Evolutionary conservation across 2,888 invertebrate species (phyloP).

Genomic region (Acleris laterana): DNA sequence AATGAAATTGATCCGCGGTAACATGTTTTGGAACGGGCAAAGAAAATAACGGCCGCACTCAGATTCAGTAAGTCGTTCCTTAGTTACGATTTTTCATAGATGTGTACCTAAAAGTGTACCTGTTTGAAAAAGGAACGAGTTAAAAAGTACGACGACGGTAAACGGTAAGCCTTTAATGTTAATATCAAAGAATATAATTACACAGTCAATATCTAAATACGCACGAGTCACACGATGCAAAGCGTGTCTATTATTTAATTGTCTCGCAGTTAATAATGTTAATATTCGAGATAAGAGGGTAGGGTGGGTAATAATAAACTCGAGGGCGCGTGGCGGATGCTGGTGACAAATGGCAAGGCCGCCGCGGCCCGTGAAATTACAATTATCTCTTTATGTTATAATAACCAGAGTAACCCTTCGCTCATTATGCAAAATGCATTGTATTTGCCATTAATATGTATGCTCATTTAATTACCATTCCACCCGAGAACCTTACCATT

Average conservation of each 20-base stretch:
- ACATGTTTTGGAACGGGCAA: too few relatives aligned
- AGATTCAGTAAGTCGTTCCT: too few relatives aligned
- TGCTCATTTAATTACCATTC: constrained; percentile 35
- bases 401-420: constrained; percentile 59
- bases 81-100: too few relatives aligned
- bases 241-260: constrained; percentile 62
- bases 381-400: constrained; percentile 72
- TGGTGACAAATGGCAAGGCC: constrained; percentile 80
- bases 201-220: too few relatives aligned
- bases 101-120: too few relatives aligned
- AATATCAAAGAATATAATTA: too few relatives aligned
- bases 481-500: constrained; percentile 9
- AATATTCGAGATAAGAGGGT: constrained; percentile 64
- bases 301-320: constrained; percentile 76
- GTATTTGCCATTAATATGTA: constrained; percentile 56
- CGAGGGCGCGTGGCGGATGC: constrained; percentile 80
- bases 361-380: constrained; percentile 75
- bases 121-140: too few relatives aligned
- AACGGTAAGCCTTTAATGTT: too few relatives aligned
- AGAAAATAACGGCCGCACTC: too few relatives aligned
- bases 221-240: neutral
- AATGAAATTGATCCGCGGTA: too few relatives aligned
- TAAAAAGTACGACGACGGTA: too few relatives aligned
- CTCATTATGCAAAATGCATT: constrained; percentile 76
- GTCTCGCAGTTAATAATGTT: constrained; percentile 58